Percentiles rank a stretch among this genome's conserved stretches.
phyloP scores from a whole-genome alignment of 1,140 invertebrate species.

The Drosophila quadrilineata region DNA sequence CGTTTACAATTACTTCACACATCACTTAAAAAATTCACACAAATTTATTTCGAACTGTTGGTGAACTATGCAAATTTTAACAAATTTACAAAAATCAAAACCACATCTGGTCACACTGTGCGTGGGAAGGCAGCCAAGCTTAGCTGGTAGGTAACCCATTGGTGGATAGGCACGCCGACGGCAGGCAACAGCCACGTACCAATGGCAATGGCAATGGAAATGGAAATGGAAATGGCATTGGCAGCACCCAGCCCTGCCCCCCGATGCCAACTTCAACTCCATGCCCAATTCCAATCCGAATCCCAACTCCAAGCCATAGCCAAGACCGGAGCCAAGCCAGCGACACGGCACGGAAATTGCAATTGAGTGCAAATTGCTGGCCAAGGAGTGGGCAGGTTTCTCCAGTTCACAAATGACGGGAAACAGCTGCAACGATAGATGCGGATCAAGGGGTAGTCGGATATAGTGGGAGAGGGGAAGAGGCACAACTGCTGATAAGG shows the following conservation, averaged over 20 bases:
- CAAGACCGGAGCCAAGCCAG: conserved; percentile 7
- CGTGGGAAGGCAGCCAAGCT: too few relatives aligned
- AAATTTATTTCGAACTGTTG: background rate
- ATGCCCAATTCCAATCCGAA: conserved; percentile 17
- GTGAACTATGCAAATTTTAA: background rate
- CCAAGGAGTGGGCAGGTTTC: background rate
- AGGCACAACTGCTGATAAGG: too few relatives aligned
- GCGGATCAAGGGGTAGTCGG: too few relatives aligned
- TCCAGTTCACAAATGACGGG: background rate
- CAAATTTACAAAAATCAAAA: too few relatives aligned
- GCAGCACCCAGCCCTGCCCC: too few relatives aligned
- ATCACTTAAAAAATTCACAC: background rate
- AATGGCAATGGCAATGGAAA: conserved; percentile 59
- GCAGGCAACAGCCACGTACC: conserved; percentile 51
- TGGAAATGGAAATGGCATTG: too few relatives aligned
- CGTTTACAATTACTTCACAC: background rate
- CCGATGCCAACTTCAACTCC: too few relatives aligned
- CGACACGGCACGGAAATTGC: conserved; percentile 64
- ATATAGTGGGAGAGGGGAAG: background rate
- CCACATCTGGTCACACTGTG: too few relatives aligned
- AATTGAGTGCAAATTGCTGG: conserved; percentile 73
- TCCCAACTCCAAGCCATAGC: conserved; percentile 1
- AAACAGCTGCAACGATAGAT: too few relatives aligned
- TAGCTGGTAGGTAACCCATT: too few relatives aligned
- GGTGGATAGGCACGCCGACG: conserved; percentile 15